Conservation (phyloP, 2,888 invertebrate species). For the Coecobrya sp. region DNA sequence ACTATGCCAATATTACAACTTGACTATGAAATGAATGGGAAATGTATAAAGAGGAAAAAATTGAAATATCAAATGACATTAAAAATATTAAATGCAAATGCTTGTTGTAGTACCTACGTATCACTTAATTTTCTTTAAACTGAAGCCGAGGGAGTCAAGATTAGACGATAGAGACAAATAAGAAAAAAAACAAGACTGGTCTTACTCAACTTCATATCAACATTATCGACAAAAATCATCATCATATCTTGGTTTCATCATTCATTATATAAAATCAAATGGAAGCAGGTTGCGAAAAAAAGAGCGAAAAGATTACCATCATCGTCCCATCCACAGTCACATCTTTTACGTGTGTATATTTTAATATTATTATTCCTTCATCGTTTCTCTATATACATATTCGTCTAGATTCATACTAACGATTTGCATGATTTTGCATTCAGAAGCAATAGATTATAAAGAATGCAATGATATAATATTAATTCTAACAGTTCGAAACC, state of each 20-base stretch:
- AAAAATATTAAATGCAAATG: slow-evolving; percentile 56
- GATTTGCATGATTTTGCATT: neutral
- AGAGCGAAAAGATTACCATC: slow-evolving; percentile 39
- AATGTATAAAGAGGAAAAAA: slow-evolving; percentile 1
- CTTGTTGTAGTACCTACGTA: slow-evolving; percentile 43
- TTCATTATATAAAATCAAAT: slow-evolving; percentile 74
- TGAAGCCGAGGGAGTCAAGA: neutral
- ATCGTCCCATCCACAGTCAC: slow-evolving; percentile 35
- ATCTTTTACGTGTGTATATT: slow-evolving; percentile 30
- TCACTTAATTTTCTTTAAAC: neutral
- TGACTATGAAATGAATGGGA: slow-evolving; percentile 39
- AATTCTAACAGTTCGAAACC: slow-evolving; percentile 43
- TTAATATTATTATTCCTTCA: slow-evolving; percentile 36
- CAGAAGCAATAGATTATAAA: neutral
- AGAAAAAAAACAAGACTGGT: slow-evolving; percentile 54
- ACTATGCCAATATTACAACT: neutral
- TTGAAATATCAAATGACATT: slow-evolving; percentile 56
- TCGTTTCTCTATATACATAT: slow-evolving; percentile 19
- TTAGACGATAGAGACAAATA: neutral
- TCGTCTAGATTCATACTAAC: neutral
- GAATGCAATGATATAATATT: slow-evolving; percentile 40
- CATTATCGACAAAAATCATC: slow-evolving; percentile 59
- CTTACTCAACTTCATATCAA: slow-evolving; percentile 64
- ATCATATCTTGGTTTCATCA: slow-evolving; percentile 62
- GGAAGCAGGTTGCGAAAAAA: slow-evolving; percentile 79